Percentiles rank a stretch among this genome's conserved stretches.
Conservation (phyloP, 2,113 vertebrate genomes). For the Danionella cerebrum region DNA sequence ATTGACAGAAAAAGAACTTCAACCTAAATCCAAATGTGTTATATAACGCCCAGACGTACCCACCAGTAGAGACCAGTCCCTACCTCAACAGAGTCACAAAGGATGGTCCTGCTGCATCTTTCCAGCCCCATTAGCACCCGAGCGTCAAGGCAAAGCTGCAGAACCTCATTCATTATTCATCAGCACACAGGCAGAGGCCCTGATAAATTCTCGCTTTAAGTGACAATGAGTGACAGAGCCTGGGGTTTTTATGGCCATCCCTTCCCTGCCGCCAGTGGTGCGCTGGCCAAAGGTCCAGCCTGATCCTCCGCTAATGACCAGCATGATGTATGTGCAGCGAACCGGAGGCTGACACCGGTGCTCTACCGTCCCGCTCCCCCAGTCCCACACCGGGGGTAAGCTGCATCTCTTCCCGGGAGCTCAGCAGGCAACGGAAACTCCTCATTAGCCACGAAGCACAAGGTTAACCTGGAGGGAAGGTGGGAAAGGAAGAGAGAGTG, state of each 20-base stretch:
- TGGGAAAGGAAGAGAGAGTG: slow-evolving; percentile 1
- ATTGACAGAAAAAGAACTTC: not conserved
- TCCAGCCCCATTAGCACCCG: slow-evolving; percentile 87
- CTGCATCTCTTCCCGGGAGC: slow-evolving; percentile 27
- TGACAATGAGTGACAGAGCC: slow-evolving; percentile 96
- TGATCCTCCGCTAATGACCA: slow-evolving; percentile 83
- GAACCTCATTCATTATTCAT: slow-evolving; percentile 99
- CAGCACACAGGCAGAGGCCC: slow-evolving; percentile 85
- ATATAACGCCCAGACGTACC: not conserved
- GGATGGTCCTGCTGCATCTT: slow-evolving; percentile 70
- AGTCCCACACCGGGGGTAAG: slow-evolving; percentile 48
- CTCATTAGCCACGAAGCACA: slow-evolving; percentile 53
- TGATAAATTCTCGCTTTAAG: slow-evolving; percentile 93
- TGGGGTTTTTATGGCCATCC: slow-evolving; percentile 67
- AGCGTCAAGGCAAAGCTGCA: slow-evolving; percentile 60
- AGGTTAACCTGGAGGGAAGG: slow-evolving; percentile 62
- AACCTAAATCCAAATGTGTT: not conserved
- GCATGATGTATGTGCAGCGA: slow-evolving; percentile 78
- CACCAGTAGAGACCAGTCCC: slow-evolving; percentile 29
- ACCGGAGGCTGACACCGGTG: slow-evolving; percentile 67
- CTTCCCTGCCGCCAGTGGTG: slow-evolving; percentile 68
- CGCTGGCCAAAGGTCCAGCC: slow-evolving; percentile 82
- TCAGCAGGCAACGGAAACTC: slow-evolving; percentile 20
- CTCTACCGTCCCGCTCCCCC: slow-evolving; percentile 60
- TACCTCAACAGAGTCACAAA: slow-evolving; percentile 51